Base-by-base conservation (phyloP, 2,113 vertebrate genomes). In the Laticauda colubrina region DNA sequence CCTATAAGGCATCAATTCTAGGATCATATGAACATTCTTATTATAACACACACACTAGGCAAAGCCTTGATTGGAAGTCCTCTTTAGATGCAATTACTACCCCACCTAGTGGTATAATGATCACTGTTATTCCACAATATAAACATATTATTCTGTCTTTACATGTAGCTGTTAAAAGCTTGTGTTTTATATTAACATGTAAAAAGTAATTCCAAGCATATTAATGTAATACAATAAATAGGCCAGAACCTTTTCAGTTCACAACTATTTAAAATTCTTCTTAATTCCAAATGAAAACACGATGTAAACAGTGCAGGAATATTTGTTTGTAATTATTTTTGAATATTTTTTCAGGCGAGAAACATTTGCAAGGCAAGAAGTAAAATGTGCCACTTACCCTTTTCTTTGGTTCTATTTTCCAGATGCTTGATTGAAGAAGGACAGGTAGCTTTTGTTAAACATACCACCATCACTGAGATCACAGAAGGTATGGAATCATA, bases 381-480 rank as follows among this genome's bases (percentile, higher is more conserved):
- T 89, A 7, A 59, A 9, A 59, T 26, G 1, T 89, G 55, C 39
- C 2, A 8, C n/a, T 34, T 59, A 51, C 34, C 11, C 1, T 24
- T 56, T 45, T 20, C 23, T 92, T 24, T 59, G 18, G 7, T 55
- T 93, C 3, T 88, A 23, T 54, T 89, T 87, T 57, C 0, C 90
- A 99, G 98, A 96, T 99, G 98, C 96, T 96, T 99, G 87, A 97
- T 95, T 0, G 98, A 98, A 18, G 96, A 14, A 11, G 96, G 95
- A n/a, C 97, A 99, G 1, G 98, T 99, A 91, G 98, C 97, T 91
- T 99, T 99, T 88, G 94, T 98, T 91, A 98, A 98, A 95, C 98
- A 98, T 93, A 96, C 95, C 93, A 98, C 93, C 0, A 97, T 98
- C 86, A 5, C 29, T 6, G 98, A 98, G 87, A 98, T 98, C 95